A percentile compares a stretch with the other conserved stretches of the same genome.
phyloP scores from a whole-genome alignment of 2,113 vertebrate species.

The Bambusicola thoracicus region DNA sequence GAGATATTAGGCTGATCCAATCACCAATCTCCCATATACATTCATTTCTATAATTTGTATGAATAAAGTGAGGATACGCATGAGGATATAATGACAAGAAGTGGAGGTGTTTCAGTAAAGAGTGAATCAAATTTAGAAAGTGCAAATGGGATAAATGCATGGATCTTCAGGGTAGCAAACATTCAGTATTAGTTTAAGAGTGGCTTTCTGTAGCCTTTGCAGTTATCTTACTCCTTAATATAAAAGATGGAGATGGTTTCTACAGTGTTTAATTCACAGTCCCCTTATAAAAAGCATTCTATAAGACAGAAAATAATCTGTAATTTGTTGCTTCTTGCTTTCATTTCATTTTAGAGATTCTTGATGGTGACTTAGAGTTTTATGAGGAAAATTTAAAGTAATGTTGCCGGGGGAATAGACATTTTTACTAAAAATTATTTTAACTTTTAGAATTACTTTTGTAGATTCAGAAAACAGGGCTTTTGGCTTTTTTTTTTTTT shows the following conservation, averaged over 20 bases:
- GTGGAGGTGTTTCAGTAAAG: background rate
- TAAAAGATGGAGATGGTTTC: background rate
- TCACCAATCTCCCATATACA: background rate
- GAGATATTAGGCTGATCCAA: conserved; percentile 1
- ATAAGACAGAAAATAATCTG: background rate
- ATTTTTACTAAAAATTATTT: background rate
- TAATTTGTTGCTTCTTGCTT: background rate
- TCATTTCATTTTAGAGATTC: background rate
- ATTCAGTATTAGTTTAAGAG: background rate
- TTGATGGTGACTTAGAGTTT: background rate
- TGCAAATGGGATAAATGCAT: background rate
- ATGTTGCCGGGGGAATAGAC: background rate
- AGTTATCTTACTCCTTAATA: background rate
- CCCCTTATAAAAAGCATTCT: background rate
- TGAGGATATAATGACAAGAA: background rate
- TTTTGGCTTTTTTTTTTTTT: background rate
- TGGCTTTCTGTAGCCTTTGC: background rate
- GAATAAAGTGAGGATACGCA: background rate
- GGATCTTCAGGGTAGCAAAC: background rate
- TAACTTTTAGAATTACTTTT: background rate
- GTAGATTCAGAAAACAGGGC: background rate
- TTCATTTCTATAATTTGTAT: background rate
- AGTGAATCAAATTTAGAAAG: background rate
- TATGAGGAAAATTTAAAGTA: background rate
- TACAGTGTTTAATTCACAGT: background rate